Percentiles rank a stretch among this genome's conserved stretches.
phyloP scores from a whole-genome alignment of 2,797 vertebrate genomes.

The Periparus ater region DNA sequence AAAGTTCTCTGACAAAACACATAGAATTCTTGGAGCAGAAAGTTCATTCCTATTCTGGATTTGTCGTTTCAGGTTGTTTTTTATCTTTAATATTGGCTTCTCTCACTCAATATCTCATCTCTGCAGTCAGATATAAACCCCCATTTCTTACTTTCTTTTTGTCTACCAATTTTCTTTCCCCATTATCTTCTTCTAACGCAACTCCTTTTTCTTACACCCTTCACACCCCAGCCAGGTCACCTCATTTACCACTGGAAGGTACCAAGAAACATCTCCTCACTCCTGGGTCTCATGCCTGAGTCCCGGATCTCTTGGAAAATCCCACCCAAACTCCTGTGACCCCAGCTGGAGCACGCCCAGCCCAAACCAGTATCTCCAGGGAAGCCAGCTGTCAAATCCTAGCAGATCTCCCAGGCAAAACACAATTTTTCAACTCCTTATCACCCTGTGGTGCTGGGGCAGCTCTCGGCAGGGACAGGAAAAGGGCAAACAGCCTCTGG shows the following conservation, averaged over 20 bases:
- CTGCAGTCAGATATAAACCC: neutral
- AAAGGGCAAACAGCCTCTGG: constrained; percentile 49
- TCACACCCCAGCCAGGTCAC: neutral
- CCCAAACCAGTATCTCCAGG: constrained; percentile 10
- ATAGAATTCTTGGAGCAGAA: neutral
- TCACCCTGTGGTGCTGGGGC: neutral
- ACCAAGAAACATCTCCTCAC: neutral
- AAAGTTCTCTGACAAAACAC: neutral
- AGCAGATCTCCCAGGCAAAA: constrained; percentile 42
- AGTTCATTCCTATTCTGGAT: neutral
- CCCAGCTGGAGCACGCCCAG: neutral
- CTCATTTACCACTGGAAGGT: neutral
- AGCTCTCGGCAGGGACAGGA: constrained; percentile 18
- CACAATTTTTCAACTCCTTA: constrained; percentile 47
- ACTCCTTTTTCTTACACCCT: neutral
- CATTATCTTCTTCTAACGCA: neutral
- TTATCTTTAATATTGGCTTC: neutral
- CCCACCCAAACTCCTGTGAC: accelerated
- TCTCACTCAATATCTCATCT: neutral
- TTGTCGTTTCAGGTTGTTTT: neutral
- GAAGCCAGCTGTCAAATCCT: constrained; percentile 46
- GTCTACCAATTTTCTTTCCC: neutral
- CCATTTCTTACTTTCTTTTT: neutral
- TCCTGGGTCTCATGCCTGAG: neutral
- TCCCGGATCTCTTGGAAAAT: neutral